phyloP scores from a whole-genome alignment of 2,888 invertebrate species.

The Cataglyphis cursor region DNA sequence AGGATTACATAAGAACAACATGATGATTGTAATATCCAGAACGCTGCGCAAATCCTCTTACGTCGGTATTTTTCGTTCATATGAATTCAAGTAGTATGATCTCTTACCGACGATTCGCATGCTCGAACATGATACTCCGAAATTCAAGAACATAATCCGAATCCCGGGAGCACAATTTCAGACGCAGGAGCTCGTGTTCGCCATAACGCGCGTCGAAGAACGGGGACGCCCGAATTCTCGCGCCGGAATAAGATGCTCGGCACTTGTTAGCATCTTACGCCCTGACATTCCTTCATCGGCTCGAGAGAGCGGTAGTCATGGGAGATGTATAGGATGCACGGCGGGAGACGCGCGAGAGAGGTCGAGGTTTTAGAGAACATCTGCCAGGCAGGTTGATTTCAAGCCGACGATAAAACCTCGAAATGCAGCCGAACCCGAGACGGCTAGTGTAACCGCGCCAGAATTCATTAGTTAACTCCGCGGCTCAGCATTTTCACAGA shows the following conservation, averaged over 20 bases:
- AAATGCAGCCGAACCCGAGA: constrained; percentile 65
- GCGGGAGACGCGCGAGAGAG: constrained; percentile 37
- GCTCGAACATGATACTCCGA: constrained; percentile 47
- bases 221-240: constrained; percentile 17
- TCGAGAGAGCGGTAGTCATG: neutral
- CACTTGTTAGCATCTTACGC: constrained; percentile 50
- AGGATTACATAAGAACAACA: neutral
- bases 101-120: constrained; percentile 50
- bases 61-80: constrained; percentile 28
- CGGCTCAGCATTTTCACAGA: constrained; percentile 64
- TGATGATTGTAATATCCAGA: neutral
- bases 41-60: neutral
- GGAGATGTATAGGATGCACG: constrained; percentile 31
- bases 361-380: constrained; percentile 77
- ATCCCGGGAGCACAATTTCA: constrained; percentile 56
- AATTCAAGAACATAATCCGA: constrained; percentile 61
- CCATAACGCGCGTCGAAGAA: constrained; percentile 33
- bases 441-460: constrained; percentile 66
- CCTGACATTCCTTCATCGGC: constrained; percentile 2
- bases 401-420: constrained; percentile 78
- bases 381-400: constrained; percentile 79
- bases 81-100: constrained; percentile 53
- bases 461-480: constrained; percentile 78
- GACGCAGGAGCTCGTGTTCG: constrained; percentile 50
- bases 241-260: constrained; percentile 48